Evolutionary conservation across 2,113 vertebrate genomes (phyloP).

Genomic region (Puffinus mauretanicus): DNA sequence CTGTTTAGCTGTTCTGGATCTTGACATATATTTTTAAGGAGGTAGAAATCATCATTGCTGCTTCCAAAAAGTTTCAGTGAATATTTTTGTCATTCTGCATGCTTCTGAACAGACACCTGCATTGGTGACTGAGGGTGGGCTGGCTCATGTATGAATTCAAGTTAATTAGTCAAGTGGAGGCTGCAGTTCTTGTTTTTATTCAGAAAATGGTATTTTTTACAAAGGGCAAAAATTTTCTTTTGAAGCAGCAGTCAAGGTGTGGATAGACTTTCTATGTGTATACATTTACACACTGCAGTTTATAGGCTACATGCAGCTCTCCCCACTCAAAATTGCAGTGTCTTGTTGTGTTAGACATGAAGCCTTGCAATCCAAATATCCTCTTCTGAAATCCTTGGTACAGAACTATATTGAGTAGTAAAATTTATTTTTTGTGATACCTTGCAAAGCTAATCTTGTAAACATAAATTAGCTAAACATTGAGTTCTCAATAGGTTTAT

Average conservation of each 20-base stretch:
- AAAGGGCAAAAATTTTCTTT: neutral
- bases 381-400: neutral
- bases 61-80: slow-evolving; percentile 17
- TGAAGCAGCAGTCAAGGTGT: neutral
- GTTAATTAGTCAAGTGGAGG: neutral
- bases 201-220: neutral
- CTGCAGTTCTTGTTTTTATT: neutral
- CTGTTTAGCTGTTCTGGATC: slow-evolving; percentile 1
- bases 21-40: neutral
- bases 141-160: neutral
- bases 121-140: neutral
- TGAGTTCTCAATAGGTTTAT: slow-evolving; percentile 25
- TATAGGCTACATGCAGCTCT: neutral
- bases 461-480: slow-evolving; percentile 23
- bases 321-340: neutral
- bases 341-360: neutral
- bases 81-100: slow-evolving; percentile 14
- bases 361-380: neutral
- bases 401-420: neutral
- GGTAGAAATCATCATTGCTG: slow-evolving; percentile 23
- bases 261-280: neutral
- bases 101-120: slow-evolving; percentile 28
- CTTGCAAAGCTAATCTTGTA: slow-evolving; percentile 7
- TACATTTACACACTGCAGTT: neutral
- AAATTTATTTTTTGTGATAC: neutral